Evolutionary conservation across 2,888 invertebrate genomes (phyloP).

Genomic region (Dicyrtomina minuta): DNA sequence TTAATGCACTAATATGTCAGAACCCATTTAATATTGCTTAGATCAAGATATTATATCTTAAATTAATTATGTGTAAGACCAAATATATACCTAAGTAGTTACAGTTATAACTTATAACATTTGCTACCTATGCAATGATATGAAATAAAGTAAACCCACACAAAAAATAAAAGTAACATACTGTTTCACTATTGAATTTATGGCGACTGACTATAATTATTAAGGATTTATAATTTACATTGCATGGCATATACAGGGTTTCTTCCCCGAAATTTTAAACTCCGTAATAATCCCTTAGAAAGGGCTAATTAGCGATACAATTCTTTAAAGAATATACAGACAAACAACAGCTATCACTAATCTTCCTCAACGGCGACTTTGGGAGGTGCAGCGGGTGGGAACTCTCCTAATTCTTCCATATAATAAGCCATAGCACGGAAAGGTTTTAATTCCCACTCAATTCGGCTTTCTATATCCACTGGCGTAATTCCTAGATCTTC

Average conservation of each 20-base stretch:
- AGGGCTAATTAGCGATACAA: neutral
- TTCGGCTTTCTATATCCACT: slow-evolving; percentile 74
- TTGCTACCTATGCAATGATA: too few relatives aligned
- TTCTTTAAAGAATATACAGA: too few relatives aligned
- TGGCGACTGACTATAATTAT: neutral
- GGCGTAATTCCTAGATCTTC: slow-evolving; percentile 84
- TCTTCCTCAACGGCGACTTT: slow-evolving; percentile 23
- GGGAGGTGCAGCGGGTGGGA: slow-evolving; percentile 66
- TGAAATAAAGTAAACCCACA: too few relatives aligned
- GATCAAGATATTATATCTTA: too few relatives aligned
- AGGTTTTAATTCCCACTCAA: slow-evolving; percentile 78
- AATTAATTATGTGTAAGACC: too few relatives aligned
- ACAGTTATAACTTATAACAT: too few relatives aligned
- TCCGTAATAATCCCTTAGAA: neutral
- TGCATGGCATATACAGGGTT: neutral
- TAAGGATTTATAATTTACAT: slow-evolving; percentile 2
- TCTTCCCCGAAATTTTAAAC: neutral
- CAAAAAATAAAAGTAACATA: slow-evolving; percentile 1
- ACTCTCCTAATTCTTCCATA: slow-evolving; percentile 74
- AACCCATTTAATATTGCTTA: too few relatives aligned
- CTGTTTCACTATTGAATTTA: slow-evolving; percentile 15
- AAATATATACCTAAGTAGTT: too few relatives aligned
- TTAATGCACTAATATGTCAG: too few relatives aligned
- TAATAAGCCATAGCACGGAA: slow-evolving; percentile 71
- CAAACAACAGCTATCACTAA: too few relatives aligned